Evolutionary conservation across 2,797 vertebrate species (phyloP), one percentile per base, ranked within the genome.

Genomic region (Peromyscus melanophrys): DNA sequence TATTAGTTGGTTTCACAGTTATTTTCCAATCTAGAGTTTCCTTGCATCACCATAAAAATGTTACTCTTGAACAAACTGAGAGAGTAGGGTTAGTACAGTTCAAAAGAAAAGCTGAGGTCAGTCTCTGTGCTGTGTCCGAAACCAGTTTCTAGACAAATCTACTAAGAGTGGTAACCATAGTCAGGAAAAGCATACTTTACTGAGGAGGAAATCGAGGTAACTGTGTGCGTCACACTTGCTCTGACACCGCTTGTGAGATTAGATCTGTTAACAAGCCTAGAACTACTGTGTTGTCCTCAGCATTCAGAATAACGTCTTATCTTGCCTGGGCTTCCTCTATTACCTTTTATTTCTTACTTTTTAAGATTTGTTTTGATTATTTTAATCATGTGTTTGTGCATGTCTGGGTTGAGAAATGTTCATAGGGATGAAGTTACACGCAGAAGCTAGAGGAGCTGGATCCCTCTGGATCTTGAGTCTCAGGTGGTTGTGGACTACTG

Each of bases 1-100:
- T 57, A 89, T 78, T 52, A 96, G 88, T 9, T n/a, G 31, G 55
- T 78, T 91, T 69, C 19, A 82, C 82, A 55, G 46, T 82, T 55
- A 37, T 29, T 96, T 83, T 55, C 37, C 21, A 77, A 71, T 29
- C 52, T 90, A 63, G 2, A 65, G 11, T 95, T 85, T 75, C 23
- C 23, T 91, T 71, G 12, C 9, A 77, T 34, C 29, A 27, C 89
- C 67, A 27, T 69, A 86, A 95, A 86, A n/a, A 81, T 69, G 16
- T n/a, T 76, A 40, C 43, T 73, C 40, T 82, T 86, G 37, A 88
- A 13, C 43, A 96, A 52, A 21, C 9, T 65, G 43, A 86, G 37
- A 52, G 14, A 91, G 9, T 21, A 59, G 17, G 6, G 59, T 90
- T 84, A 90, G 23, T 43, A 37, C 81, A 92, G 16, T 43, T 81